Base-by-base conservation (phyloP, 2,797 vertebrate species). In the Rhynchotus rufescens region DNA sequence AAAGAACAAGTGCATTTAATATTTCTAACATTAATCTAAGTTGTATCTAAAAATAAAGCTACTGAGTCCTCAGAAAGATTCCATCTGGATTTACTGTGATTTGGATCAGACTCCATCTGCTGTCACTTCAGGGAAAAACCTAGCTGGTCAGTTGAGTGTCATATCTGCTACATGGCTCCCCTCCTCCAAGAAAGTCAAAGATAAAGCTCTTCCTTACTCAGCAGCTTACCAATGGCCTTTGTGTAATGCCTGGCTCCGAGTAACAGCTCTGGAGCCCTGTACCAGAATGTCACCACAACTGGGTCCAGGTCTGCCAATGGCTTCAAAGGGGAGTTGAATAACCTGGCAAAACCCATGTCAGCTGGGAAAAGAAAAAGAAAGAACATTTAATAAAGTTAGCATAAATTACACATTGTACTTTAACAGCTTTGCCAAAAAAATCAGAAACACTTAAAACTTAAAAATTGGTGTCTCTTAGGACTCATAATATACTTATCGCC, bases 211-310 rank as follows among this genome's bases (percentile, higher is more conserved):
- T 76, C 78, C 49, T 49, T 49, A 52, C 22, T 54, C 7, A 81
- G 16, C 87, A 94, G 98, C 99, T 98, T 97, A 99, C 99, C 99
- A 54, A 99, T 99, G 94, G 99, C 99, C 98, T 99, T 99, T 97
- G 99, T 99, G 96, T 99, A 99, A 97, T 99, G 99, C 72, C 99
- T 98, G 68, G 99, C 99, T 89, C 99, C 98, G 86, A 99, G 98
- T 78, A 99, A 94, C 86, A 99, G 97, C 90, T 99, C 98, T 73
- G 98, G 98, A 82, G 98, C 98, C 97, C 98, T 98, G 93, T 99
- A 99, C 98, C 98, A 99, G 97, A 99, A 99, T 2, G 98, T 99
- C 77, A 99, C 98, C 91, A 99, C 98, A 71, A 99, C 98, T 6
- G 98, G 98, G 97, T 99, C 98, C 96, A 99, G 96, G 96, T 99